Base-by-base conservation (phyloP, 2,888 invertebrate genomes). In the Meandrusa payeni region DNA sequence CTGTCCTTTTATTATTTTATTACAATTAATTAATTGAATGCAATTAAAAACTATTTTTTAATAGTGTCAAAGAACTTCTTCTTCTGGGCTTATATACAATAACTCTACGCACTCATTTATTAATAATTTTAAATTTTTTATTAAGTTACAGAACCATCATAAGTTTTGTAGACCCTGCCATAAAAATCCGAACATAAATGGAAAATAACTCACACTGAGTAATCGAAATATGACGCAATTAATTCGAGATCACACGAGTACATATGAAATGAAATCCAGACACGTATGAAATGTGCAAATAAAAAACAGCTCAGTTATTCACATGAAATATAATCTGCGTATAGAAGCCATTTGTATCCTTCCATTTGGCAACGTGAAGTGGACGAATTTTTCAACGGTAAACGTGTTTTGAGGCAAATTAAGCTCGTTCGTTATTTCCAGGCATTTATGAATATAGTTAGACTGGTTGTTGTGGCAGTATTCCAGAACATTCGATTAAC, bases 401-500 rank as follows among this genome's bases (percentile, higher is more conserved):
- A 28, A 10, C 12, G 24, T 32, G 20, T 26, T 32, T 19, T 6
- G 13, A 3, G 11, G 24, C 29, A 17, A 42, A 29, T 13, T 11
- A 24, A 27, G 11, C 17, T 2, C 10, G 15, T 42, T 19, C 11
- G 37, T 37, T 31, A 37, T 37, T 37, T 28, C 5, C 10, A 26
- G 31, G 26, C 32, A 38, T 43, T 38, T 43, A 38, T 32, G 12
- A 42, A 33, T 41, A 37, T 29, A 20, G 6, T 15, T 28, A 24
- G 19, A 37, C 37, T 9, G 9, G 19, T 20, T 15, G 19, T 9
- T 26, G 9, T 43, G 43, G 43, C 37, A 38, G 10, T 32, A 9
- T 31, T 43, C 43, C 43, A 43, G 42, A 36, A 42, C 28, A 11
- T 42, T 26, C 24, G 7, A 31, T 32, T 38, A 38, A 37, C 26